A percentile compares a stretch with the other conserved stretches of the same genome.
Evolutionary conservation across 2,888 invertebrate species (phyloP).

Genomic region (Microctonus brassicae): DNA sequence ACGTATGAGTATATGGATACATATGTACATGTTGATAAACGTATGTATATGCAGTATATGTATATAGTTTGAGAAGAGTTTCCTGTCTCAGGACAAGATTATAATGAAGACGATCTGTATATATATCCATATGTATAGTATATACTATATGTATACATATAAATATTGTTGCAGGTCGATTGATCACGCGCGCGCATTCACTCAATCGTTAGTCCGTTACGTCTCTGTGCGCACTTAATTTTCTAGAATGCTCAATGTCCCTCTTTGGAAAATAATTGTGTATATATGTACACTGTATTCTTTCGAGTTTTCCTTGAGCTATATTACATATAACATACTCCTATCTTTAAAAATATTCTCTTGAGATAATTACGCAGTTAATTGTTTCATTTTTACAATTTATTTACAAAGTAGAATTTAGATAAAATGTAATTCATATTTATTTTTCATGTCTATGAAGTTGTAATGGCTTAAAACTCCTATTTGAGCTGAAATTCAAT

Average conservation of each 20-base stretch:
- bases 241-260: conserved; percentile 23
- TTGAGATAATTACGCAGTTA: neutral
- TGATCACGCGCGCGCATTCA: conserved; percentile 21
- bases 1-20: no score
- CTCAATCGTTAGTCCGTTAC: conserved; percentile 15
- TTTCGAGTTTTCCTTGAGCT: conserved; percentile 26
- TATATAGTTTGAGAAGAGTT: neutral
- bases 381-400: neutral
- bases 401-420: neutral
- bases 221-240: conserved; percentile 24
- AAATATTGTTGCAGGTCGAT: conserved; percentile 1
- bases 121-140: no score
- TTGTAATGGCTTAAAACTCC: neutral
- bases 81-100: neutral
- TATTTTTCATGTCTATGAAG: neutral
- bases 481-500: no score
- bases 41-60: no score
- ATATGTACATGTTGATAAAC: neutral
- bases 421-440: neutral
- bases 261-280: neutral
- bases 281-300: neutral
- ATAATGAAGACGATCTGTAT: neutral
- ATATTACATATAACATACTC: neutral
- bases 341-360: neutral
- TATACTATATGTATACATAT: neutral